phyloP scores from a whole-genome alignment of 2,888 invertebrate species.

The Spodoptera exigua region DNA sequence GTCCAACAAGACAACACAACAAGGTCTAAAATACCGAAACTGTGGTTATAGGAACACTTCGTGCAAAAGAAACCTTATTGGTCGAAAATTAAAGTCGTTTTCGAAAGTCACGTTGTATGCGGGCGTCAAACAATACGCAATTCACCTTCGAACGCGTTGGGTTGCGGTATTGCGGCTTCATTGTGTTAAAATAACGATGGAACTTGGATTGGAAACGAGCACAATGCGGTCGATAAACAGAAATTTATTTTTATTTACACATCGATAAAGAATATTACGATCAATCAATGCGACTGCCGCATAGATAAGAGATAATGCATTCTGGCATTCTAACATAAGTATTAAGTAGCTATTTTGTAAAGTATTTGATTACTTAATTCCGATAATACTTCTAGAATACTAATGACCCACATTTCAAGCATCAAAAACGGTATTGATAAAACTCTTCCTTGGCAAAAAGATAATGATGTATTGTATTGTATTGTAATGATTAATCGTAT shows the following conservation, averaged over 20 bases:
- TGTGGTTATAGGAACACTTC: slow-evolving; percentile 56
- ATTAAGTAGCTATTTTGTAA: slow-evolving; percentile 12
- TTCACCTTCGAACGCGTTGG: slow-evolving; percentile 88
- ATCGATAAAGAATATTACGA: slow-evolving; percentile 63
- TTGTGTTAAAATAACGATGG: slow-evolving; percentile 87
- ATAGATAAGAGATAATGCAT: slow-evolving; percentile 40
- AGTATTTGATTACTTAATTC: background rate
- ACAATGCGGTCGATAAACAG: slow-evolving; percentile 78
- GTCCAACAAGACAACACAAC: slow-evolving; percentile 47
- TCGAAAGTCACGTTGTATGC: slow-evolving; percentile 84
- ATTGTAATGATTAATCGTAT: too few relatives aligned
- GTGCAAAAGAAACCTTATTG: slow-evolving; percentile 85
- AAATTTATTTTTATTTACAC: slow-evolving; percentile 72
- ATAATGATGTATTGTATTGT: too few relatives aligned
- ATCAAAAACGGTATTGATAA: too few relatives aligned
- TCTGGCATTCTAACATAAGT: slow-evolving; percentile 18
- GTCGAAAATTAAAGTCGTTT: slow-evolving; percentile 83
- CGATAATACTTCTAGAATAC: slow-evolving; percentile 14
- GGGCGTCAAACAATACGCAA: slow-evolving; percentile 88
- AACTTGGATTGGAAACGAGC: slow-evolving; percentile 81
- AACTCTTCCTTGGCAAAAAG: too few relatives aligned
- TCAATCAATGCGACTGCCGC: slow-evolving; percentile 53
- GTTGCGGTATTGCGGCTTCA: slow-evolving; percentile 89
- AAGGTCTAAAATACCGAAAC: slow-evolving; percentile 63
- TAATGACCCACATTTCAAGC: slow-evolving; percentile 15